Evolutionary conservation across 2,888 invertebrate genomes (phyloP).

Genomic region (Netelia inedita): DNA sequence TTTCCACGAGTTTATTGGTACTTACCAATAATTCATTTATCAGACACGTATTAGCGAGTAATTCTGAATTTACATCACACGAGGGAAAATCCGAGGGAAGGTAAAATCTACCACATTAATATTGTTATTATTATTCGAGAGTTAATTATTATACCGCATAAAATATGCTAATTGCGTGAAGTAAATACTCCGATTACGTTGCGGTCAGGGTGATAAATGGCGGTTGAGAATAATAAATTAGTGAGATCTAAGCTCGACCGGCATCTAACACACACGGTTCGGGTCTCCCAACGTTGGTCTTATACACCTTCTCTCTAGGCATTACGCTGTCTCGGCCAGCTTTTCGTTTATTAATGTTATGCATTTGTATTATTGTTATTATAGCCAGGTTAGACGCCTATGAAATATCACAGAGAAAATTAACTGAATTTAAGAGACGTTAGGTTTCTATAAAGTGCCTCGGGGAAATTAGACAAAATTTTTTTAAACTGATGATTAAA

Average conservation of each 20-base stretch:
- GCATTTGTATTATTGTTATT: conserved; percentile 53
- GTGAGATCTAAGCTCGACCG: conserved; percentile 64
- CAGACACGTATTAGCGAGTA: conserved; percentile 18
- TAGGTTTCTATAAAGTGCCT: neutral
- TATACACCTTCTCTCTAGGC: conserved; percentile 37
- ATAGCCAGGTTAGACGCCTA: conserved; percentile 17
- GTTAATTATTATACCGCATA: conserved; percentile 54
- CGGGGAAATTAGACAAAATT: too few relatives aligned
- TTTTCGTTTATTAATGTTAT: conserved; percentile 59
- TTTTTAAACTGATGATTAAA: too few relatives aligned
- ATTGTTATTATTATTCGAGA: conserved; percentile 9
- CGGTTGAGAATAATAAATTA: conserved; percentile 64
- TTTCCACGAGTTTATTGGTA: neutral
- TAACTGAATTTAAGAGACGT: neutral
- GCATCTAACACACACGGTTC: conserved; percentile 45
- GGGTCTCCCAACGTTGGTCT: conserved; percentile 35
- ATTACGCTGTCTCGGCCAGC: conserved; percentile 45
- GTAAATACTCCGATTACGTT: conserved; percentile 65
- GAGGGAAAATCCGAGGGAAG: neutral
- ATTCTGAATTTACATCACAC: conserved; percentile 22
- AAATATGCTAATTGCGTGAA: conserved; percentile 65
- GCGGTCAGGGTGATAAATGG: conserved; percentile 64
- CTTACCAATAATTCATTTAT: conserved; percentile 48
- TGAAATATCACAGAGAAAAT: neutral
- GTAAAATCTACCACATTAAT: conserved; percentile 9